phyloP scores from a whole-genome alignment of 2,113 vertebrate genomes.

The Pogonocichla stellata region DNA sequence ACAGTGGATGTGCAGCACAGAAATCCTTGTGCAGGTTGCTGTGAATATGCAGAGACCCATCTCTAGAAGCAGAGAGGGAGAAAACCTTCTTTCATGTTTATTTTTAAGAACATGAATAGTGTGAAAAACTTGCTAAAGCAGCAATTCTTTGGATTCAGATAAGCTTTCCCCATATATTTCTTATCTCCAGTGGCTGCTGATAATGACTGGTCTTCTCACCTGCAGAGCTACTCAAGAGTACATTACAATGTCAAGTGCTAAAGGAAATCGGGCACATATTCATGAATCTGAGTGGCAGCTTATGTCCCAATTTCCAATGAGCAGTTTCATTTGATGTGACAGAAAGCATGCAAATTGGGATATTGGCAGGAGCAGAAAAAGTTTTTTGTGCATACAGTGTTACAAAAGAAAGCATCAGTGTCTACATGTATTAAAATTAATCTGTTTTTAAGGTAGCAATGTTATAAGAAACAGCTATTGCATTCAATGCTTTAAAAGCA shows the following conservation, averaged over 20 bases:
- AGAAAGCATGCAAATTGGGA: conserved; percentile 42
- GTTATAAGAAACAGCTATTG: neutral
- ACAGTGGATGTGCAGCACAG: neutral
- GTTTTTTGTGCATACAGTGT: neutral
- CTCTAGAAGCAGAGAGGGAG: neutral
- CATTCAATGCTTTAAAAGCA: neutral
- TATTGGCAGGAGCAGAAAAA: conserved; percentile 26
- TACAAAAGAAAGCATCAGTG: conserved; percentile 2
- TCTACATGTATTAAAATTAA: conserved; percentile 32
- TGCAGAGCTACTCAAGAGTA: neutral
- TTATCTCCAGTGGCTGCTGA: conserved; percentile 30
- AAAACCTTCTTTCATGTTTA: neutral
- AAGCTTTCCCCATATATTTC: conserved; percentile 16
- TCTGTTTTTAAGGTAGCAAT: conserved; percentile 15
- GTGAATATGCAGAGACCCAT: neutral
- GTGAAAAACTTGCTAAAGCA: neutral
- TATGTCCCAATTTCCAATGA: conserved; percentile 32
- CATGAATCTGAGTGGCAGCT: conserved; percentile 13
- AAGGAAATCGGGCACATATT: neutral
- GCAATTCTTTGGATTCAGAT: conserved; percentile 1
- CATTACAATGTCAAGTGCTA: conserved; percentile 17
- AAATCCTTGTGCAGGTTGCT: neutral
- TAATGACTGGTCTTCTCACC: conserved; percentile 33
- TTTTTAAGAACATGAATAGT: neutral
- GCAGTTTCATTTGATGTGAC: conserved; percentile 33